Conservation (phyloP, 2,888 invertebrate genomes). For the Parelbella ahira region DNA sequence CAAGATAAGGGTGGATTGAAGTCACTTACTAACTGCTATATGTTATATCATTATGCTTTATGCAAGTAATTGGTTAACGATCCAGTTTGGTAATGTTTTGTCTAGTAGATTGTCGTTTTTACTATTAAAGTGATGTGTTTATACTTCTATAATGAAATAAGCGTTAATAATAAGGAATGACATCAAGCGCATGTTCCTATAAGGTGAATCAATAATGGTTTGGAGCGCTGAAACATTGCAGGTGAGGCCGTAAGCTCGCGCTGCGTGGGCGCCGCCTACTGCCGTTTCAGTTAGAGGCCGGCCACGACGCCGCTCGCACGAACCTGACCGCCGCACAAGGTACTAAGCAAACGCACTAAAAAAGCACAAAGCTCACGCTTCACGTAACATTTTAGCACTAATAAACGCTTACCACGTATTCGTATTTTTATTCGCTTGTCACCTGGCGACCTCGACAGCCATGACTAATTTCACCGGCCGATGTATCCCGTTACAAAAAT, state of each 20-base stretch:
- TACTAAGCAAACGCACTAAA: slow-evolving; percentile 44
- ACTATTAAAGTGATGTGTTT: too few relatives aligned
- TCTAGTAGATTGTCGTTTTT: too few relatives aligned
- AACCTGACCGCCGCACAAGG: slow-evolving; percentile 76
- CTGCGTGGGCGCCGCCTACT: slow-evolving; percentile 52
- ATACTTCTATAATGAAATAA: too few relatives aligned
- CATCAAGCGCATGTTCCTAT: slow-evolving; percentile 25
- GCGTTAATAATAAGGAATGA: slow-evolving; percentile 13
- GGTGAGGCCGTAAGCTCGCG: slow-evolving; percentile 54
- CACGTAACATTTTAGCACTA: slow-evolving; percentile 64
- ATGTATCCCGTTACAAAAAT: slow-evolving; percentile 69
- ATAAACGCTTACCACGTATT: slow-evolving; percentile 60
- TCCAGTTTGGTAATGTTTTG: too few relatives aligned
- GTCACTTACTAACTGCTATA: too few relatives aligned
- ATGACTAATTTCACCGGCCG: slow-evolving; percentile 64
- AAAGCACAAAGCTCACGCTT: slow-evolving; percentile 45
- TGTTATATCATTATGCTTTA: too few relatives aligned
- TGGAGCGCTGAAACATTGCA: slow-evolving; percentile 58
- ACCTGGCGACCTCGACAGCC: slow-evolving; percentile 59
- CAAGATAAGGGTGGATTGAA: too few relatives aligned
- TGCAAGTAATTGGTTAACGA: too few relatives aligned
- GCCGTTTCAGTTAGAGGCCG: slow-evolving; percentile 68
- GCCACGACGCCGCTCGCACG: slow-evolving; percentile 77
- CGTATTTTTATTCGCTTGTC: slow-evolving; percentile 53
- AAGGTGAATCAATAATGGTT: slow-evolving; percentile 27